A percentile compares a stretch with the other conserved stretches of the same genome.
These are phyloP conservation scores for Hippocampus comes DNA, from an alignment of 2,113 vertebrate genomes.

Conservation along the genomic window DNA sequence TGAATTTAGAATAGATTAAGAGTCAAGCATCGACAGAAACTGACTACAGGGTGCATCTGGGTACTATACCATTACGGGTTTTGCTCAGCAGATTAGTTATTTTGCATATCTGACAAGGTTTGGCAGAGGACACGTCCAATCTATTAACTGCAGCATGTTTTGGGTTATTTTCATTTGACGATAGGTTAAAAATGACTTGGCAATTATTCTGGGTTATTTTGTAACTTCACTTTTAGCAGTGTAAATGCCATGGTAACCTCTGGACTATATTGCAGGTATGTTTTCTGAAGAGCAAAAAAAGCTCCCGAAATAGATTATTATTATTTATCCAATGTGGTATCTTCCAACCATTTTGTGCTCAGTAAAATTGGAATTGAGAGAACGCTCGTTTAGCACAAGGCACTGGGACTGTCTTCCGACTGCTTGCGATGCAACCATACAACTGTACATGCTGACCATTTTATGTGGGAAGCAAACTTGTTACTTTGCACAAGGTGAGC, in stretches of 20 bases:
- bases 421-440: neutral
- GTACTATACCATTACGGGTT: neutral
- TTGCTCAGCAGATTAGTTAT: neutral
- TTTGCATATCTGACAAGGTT: too few species aligned
- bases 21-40: neutral
- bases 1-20: slow-evolving; percentile 1
- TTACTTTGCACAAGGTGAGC: neutral
- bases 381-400: neutral
- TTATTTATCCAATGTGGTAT: neutral
- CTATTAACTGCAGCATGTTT: too few species aligned
- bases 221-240: too few species aligned
- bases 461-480: neutral
- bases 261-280: too few species aligned
- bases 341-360: neutral
- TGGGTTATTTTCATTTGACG: too few species aligned
- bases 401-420: neutral
- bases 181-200: too few species aligned
- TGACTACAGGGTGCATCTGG: neutral
- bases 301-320: neutral
- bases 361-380: neutral
- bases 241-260: too few species aligned
- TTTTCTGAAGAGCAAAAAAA: neutral
- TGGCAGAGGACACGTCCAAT: too few species aligned
- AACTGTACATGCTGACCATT: neutral
- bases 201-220: too few species aligned